Conservation (phyloP, 2,797 vertebrate species). For the Lutjanus campechanus region DNA sequence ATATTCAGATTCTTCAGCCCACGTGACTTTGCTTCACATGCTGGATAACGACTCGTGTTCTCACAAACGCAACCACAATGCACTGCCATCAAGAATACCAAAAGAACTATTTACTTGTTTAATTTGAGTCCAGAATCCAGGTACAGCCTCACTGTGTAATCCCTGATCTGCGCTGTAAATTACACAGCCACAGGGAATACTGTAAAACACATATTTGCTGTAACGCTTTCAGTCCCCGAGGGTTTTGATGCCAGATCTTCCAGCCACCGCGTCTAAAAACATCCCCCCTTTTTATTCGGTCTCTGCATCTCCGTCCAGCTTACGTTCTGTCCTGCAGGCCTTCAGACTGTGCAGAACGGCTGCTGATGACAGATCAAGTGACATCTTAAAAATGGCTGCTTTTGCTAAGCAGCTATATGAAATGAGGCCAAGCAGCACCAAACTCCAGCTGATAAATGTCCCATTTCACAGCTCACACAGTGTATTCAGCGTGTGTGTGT, state of each 20-base stretch:
- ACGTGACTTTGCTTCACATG: slow-evolving; percentile 29
- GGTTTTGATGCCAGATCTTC: slow-evolving; percentile 16
- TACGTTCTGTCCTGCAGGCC: slow-evolving; percentile 23
- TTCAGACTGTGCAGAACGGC: slow-evolving; percentile 39
- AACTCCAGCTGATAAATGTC: slow-evolving; percentile 69
- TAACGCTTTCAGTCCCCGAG: slow-evolving; percentile 17
- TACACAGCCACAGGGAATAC: slow-evolving; percentile 26
- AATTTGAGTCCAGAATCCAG: background rate
- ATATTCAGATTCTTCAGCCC: slow-evolving; percentile 41
- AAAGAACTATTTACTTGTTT: slow-evolving; percentile 9
- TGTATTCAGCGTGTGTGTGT: slow-evolving; percentile 5
- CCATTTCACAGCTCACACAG: slow-evolving; percentile 55
- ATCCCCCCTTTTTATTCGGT: slow-evolving; percentile 11
- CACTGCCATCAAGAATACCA: slow-evolving; percentile 12
- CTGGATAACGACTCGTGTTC: slow-evolving; percentile 34
- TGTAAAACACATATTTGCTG: slow-evolving; percentile 39
- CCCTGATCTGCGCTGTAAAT: slow-evolving; percentile 18
- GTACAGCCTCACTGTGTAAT: background rate
- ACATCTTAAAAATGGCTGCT: slow-evolving; percentile 59
- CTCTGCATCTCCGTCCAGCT: slow-evolving; percentile 12
- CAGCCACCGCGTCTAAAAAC: slow-evolving; percentile 6
- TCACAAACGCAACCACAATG: slow-evolving; percentile 4
- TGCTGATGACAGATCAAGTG: slow-evolving; percentile 54
- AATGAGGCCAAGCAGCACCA: slow-evolving; percentile 61
- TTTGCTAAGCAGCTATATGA: slow-evolving; percentile 48